phyloP scores from a whole-genome alignment of 1,140 invertebrate genomes.

The Ceratosolen solmsi region DNA sequence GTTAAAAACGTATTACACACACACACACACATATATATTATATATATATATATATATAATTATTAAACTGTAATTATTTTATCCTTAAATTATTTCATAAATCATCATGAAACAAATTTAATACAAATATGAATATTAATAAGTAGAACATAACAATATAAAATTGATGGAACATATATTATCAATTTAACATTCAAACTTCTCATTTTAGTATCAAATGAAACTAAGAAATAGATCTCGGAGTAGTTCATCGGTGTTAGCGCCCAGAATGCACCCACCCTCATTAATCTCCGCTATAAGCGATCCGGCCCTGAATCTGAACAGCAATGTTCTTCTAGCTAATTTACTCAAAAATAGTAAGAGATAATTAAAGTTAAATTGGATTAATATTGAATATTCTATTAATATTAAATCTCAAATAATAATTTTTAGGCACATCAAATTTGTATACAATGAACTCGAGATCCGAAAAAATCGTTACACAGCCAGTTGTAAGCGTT shows the following conservation, averaged over 20 bases:
- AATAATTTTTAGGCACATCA: constrained; percentile 58
- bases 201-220: constrained; percentile 67
- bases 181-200: not conserved
- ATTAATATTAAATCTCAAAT: not conserved
- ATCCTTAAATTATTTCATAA: too few relatives aligned
- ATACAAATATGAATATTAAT: too few relatives aligned
- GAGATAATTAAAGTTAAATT: constrained; percentile 41
- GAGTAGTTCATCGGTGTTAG: constrained; percentile 70
- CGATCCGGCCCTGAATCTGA: constrained; percentile 74
- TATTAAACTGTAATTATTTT: too few relatives aligned
- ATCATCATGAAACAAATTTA: too few relatives aligned
- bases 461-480: constrained; percentile 61
- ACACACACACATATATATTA: too few relatives aligned
- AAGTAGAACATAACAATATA: too few relatives aligned
- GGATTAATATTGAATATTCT: not conserved
- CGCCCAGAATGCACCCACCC: constrained; percentile 69
- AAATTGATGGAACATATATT: too few relatives aligned
- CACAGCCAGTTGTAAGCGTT: constrained; percentile 56
- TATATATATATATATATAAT: too few relatives aligned
- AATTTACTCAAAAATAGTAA: constrained; percentile 78
- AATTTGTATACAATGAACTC: constrained; percentile 64
- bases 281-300: constrained; percentile 75
- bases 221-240: constrained; percentile 72
- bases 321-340: constrained; percentile 78
- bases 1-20: too few relatives aligned